Percentiles rank a stretch among this genome's conserved stretches.
phyloP scores from a whole-genome alignment of 2,888 invertebrate genomes.

The Drosophila yooni region DNA sequence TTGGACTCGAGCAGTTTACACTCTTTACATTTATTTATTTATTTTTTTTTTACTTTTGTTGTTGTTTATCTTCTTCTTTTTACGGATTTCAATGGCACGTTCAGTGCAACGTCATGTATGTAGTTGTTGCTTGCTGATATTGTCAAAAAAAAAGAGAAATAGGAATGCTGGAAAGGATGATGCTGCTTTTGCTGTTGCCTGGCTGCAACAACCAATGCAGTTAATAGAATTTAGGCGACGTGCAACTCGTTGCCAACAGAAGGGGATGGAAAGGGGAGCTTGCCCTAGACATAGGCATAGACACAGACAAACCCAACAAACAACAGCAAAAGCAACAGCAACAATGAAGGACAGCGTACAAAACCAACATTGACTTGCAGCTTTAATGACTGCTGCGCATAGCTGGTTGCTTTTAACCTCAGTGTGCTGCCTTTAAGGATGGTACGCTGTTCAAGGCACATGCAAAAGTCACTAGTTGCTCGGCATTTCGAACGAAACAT shows the following conservation, averaged over 20 bases:
- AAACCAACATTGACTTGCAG: conserved; percentile 55
- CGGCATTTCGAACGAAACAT: background rate
- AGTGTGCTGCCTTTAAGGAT: conserved; percentile 13
- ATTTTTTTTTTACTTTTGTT: conserved; percentile 14
- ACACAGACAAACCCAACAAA: conserved; percentile 24
- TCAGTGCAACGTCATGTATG: conserved; percentile 53
- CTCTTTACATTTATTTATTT: conserved; percentile 54
- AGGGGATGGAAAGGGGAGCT: background rate
- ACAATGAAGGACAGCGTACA: conserved; percentile 17
- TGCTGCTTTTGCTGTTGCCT: conserved; percentile 17
- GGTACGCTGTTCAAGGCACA: conserved; percentile 19
- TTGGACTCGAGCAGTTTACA: conserved; percentile 45
- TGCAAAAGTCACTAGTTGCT: conserved; percentile 2
- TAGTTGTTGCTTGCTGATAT: conserved; percentile 36
- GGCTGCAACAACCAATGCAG: conserved; percentile 25
- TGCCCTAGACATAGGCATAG: conserved; percentile 40
- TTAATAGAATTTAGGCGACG: conserved; percentile 60
- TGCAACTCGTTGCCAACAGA: conserved; percentile 19
- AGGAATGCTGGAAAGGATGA: conserved; percentile 69
- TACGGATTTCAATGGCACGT: conserved; percentile 76
- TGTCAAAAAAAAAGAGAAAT: conserved; percentile 49
- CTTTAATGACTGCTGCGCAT: conserved; percentile 42
- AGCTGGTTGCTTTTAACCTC: conserved; percentile 13
- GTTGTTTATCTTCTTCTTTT: conserved; percentile 38
- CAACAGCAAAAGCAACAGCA: conserved; percentile 12